Evolutionary conservation across 35 echinoderm and acorn worm species (phyloP), one percentile per base, ranked within the genome.

Genomic region (Ophiothrix spiculata): DNA sequence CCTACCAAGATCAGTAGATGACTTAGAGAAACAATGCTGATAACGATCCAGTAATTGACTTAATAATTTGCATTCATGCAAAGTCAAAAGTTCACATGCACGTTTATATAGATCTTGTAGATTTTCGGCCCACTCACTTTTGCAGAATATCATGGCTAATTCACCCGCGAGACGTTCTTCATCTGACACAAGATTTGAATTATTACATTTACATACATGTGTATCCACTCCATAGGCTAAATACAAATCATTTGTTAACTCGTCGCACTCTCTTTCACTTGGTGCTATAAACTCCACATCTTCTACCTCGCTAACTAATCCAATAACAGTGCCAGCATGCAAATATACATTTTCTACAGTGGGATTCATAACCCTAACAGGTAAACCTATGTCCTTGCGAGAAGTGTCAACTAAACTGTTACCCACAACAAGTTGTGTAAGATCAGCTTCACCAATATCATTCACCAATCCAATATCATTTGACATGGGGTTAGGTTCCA

Each of bases 1-100:
- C 29, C 63, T 69, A 37, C 83, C 83, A 35, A 85, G 76, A 28
- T 85, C 83, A 60, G 60, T 69, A 23, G 90, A 19, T 33, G 90
- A 92, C n/a, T 76, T 83, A 31, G 90, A 78, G 83, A 92, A 92
- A 2, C 23, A 40, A 4, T 74, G n/a, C n/a, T n/a, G n/a, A n/a
- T n/a, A n/a, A n/a, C n/a, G n/a, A n/a, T n/a, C n/a, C n/a, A n/a
- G n/a, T n/a, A n/a, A n/a, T n/a, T n/a, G n/a, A n/a, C n/a, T n/a
- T n/a, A n/a, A n/a, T n/a, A n/a, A n/a, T n/a, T n/a, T n/a, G n/a
- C n/a, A n/a, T n/a, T n/a, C n/a, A n/a, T n/a, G n/a, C n/a, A n/a
- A n/a, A n/a, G n/a, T n/a, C n/a, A n/a, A n/a, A n/a, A n/a, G n/a
- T n/a, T n/a, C n/a, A n/a, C n/a, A n/a, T n/a, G n/a, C n/a, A n/a